Evolutionary conservation across 2,888 invertebrate genomes (phyloP).

Genomic region (Tholera decimalis): DNA sequence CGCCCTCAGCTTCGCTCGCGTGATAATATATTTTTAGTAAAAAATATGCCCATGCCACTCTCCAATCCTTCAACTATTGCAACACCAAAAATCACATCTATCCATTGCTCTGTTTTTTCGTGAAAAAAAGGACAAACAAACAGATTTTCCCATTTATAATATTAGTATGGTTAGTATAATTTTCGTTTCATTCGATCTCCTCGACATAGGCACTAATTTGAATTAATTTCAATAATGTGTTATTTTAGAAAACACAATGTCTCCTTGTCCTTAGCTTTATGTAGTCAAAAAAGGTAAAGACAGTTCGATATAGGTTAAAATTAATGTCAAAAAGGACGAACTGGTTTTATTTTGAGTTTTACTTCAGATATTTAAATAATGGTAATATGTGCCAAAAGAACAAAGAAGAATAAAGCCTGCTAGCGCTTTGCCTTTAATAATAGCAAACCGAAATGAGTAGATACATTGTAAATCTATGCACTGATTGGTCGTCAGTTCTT

Average conservation of each 20-base stretch:
- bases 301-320: constrained; percentile 37
- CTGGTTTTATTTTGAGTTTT: constrained; percentile 35
- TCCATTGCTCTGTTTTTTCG: too few species aligned
- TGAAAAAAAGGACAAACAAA: too few species aligned
- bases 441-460: too few species aligned
- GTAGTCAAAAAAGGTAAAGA: constrained; percentile 44
- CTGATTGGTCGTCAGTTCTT: too few species aligned
- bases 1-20: too few species aligned
- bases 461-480: too few species aligned
- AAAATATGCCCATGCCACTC: too few species aligned
- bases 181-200: constrained; percentile 17
- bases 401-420: background rate
- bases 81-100: too few species aligned
- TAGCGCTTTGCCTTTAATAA: background rate
- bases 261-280: constrained; percentile 41
- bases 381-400: constrained; percentile 1
- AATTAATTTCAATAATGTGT: constrained; percentile 50
- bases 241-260: constrained; percentile 49
- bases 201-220: constrained; percentile 33
- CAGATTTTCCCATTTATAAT: too few species aligned
- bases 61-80: too few species aligned
- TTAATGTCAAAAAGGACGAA: constrained; percentile 45
- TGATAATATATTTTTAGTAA: too few species aligned
- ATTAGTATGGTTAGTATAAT: background rate
- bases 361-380: constrained; percentile 20